phyloP scores from a whole-genome alignment of 2,797 vertebrate species.

The Spea hammondii region DNA sequence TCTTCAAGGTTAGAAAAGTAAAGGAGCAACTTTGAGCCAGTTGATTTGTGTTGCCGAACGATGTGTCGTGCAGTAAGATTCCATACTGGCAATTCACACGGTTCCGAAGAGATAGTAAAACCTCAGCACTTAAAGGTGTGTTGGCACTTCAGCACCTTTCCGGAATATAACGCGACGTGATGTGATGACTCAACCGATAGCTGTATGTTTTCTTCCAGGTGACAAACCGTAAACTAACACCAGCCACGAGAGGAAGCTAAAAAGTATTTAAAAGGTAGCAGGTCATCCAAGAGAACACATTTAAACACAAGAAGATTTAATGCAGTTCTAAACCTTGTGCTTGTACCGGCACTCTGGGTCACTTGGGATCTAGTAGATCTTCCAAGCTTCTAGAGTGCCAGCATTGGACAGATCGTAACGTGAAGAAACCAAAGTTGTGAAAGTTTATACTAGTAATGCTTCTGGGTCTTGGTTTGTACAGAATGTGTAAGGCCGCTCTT shows the following conservation, averaged over 20 bases:
- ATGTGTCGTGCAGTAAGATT: background rate
- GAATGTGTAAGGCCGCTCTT: too few species aligned
- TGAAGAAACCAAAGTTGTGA: too few species aligned
- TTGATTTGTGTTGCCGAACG: background rate
- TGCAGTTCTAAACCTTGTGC: too few species aligned
- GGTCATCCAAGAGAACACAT: too few species aligned
- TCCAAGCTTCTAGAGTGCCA: too few species aligned
- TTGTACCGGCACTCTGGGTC: too few species aligned
- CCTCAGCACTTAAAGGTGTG: background rate
- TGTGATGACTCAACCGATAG: background rate
- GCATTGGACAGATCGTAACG: too few species aligned
- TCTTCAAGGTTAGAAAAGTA: background rate
- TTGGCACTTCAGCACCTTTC: background rate
- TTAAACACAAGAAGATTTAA: too few species aligned
- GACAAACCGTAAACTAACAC: background rate
- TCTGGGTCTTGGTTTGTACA: too few species aligned
- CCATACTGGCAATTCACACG: background rate
- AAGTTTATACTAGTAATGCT: too few species aligned
- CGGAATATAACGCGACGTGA: background rate
- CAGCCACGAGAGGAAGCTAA: background rate
- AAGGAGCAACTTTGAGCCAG: background rate
- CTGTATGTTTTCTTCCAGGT: background rate
- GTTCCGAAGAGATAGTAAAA: background rate
- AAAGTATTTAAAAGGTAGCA: too few species aligned
- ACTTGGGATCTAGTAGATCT: too few species aligned